Conservation (phyloP, 2,113 vertebrate species). For the Tachycineta bicolor region DNA sequence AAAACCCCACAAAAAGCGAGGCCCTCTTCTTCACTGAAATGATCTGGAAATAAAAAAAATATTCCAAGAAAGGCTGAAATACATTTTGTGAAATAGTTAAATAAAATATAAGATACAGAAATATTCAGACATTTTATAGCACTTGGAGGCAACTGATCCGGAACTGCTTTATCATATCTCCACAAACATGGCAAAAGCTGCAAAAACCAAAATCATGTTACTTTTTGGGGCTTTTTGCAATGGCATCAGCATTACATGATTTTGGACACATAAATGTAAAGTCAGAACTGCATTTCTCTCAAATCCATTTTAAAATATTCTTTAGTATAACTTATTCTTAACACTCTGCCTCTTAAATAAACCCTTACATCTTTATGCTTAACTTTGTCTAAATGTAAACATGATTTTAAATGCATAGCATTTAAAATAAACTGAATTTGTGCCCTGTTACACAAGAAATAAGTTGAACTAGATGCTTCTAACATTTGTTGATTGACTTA, state of each 20-base stretch:
- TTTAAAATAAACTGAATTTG: not conserved
- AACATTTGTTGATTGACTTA: not conserved
- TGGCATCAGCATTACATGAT: not conserved
- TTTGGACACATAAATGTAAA: not conserved
- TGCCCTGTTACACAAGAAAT: not conserved
- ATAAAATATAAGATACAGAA: not conserved
- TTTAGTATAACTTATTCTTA: not conserved
- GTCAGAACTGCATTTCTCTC: not conserved
- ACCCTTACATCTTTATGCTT: not conserved
- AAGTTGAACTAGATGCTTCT: not conserved
- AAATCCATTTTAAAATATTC: not conserved
- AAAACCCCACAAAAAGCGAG: not conserved
- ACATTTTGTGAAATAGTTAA: not conserved
- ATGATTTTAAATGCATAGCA: not conserved
- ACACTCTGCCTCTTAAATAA: not conserved
- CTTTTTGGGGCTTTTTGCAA: fast-evolving
- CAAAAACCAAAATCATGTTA: not conserved
- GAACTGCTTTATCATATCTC: not conserved
- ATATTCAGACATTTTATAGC: not conserved
- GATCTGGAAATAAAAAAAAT: not conserved
- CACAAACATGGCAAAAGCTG: not conserved
- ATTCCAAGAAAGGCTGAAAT: not conserved
- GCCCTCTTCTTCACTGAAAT: not conserved
- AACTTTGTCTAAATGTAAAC: not conserved
- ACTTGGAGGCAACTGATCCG: not conserved